Base-by-base conservation (phyloP, 1,140 invertebrate species). In the Zaprionus inermis region DNA sequence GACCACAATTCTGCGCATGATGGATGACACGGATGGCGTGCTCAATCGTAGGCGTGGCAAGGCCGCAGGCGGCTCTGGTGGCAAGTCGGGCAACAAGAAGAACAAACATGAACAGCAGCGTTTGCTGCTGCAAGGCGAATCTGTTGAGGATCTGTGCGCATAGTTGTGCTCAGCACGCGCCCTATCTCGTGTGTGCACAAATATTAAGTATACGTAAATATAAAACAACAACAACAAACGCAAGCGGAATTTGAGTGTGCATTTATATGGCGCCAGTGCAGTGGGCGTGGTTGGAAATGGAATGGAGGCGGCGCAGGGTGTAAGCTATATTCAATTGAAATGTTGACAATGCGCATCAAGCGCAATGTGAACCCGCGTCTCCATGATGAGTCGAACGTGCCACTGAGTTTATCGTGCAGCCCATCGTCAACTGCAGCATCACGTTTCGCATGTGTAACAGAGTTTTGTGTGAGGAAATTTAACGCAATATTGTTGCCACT, bases 21-120 rank as follows among this genome's bases (percentile, higher is more conserved):
- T 99, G 98, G 98, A 99, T 88, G 97, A 98, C 56, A 94, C 96
- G 11, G 96, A 98, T 81, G 98, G 97, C 2, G 97, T 98, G 7
- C 92, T 95, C 3, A 97, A 98, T 85, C 79, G 92, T 9, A 82
- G 92, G 49, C 83, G 83, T 70, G 83, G 83, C 64, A 86, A 86
- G 54, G 83, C 69, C 76, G 69, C 82, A 60, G 79, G 76, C 44
- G 66, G 57, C 57, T 22, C 61, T 24, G 56, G 60, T 34, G 85
- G 76, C 51, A 91, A 92, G 54, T 55, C 68, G 38, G 79, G 71
- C 67, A 78, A 69, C 49, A 78, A 78, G 56, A 86, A 79, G 49
- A 79, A 88, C 54, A 91, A 91, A 71, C 78, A 89, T 10, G 77
- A 74, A 30, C 78, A 90, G 24, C 85, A 91, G 55, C 79, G 89